Evolutionary conservation across 2,113 vertebrate genomes (phyloP), one percentile per base, ranked within the genome.

Genomic region (Rhabdomys dilectus): DNA sequence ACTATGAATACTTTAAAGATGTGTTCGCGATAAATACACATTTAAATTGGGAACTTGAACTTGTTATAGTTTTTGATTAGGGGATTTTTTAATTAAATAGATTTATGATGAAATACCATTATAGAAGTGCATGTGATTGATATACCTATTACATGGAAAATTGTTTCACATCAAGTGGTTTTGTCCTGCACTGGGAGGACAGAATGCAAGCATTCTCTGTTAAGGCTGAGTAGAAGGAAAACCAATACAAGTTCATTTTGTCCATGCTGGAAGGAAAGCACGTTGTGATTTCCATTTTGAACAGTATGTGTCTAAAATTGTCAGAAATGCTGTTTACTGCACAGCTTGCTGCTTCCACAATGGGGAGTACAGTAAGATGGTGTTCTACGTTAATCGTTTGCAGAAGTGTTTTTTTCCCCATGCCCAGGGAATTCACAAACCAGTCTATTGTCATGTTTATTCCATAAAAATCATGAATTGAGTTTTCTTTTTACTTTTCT

Each of bases 391-490:
- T 95, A 87, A 93, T 94, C 56, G 97, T 97, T 94, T 97, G 36
- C 73, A 91, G 58, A 92, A 91, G 42, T 77, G 89, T 84, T 97
- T 94, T 97, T 97, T n/a, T n/a, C n/a, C 96, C 92, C 80, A 58
- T 39, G 7, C 62, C 91, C 96, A 73, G 80, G 92, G 75, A 98
- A 98, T 97, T 97, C 97, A 88, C 95, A 97, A 94, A 96, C 56
- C 78, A 94, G 94, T 96, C 93, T 94, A 92, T 98, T 92, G 97
- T 96, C 58, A 1, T 82, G 16, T 76, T 66, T 97, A 76, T 92
- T 96, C 72, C 97, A 96, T 97, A 96, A 29, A 97, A 97, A 60
- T 98, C 84, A 95, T 97, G 91, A 98, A 97, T 97, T 76, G 95
- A 36, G 31, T 82, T 62, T 80, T 94, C 68, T 92, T 70, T 62